phyloP scores from a whole-genome alignment of 2,113 vertebrate species.

The Phalacrocorax pelagicus region DNA sequence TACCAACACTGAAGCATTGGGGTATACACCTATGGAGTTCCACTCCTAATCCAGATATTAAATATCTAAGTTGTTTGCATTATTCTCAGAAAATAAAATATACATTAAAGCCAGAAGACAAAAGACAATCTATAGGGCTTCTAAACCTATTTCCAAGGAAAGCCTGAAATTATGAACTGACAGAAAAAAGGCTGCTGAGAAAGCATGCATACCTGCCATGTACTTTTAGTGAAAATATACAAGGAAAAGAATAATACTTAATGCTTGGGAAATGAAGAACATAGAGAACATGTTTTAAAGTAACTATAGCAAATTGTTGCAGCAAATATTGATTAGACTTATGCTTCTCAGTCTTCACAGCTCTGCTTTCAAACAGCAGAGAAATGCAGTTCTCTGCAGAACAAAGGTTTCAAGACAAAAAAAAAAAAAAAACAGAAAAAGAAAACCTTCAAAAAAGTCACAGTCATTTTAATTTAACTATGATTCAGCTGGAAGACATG shows the following conservation, averaged over 20 bases:
- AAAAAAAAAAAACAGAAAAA: neutral
- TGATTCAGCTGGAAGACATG: neutral
- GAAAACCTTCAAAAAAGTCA: neutral
- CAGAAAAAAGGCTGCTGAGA: neutral
- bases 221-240: neutral
- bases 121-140: neutral
- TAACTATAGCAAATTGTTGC: neutral
- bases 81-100: neutral
- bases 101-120: neutral
- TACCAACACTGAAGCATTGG: neutral
- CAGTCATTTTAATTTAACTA: neutral
- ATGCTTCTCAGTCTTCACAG: neutral
- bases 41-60: neutral
- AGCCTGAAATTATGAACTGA: neutral
- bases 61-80: rapidly evolving
- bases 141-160: neutral
- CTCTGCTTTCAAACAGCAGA: neutral
- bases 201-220: rapidly evolving
- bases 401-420: neutral
- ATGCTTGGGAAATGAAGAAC: neutral
- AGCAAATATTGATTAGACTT: neutral
- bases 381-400: neutral
- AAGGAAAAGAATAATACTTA: neutral
- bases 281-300: neutral
- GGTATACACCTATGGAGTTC: neutral